These are phyloP conservation scores for Agonopterix subpropinquella DNA, from an alignment of 2,888 invertebrate genomes.

Conservation along the genomic window DNA sequence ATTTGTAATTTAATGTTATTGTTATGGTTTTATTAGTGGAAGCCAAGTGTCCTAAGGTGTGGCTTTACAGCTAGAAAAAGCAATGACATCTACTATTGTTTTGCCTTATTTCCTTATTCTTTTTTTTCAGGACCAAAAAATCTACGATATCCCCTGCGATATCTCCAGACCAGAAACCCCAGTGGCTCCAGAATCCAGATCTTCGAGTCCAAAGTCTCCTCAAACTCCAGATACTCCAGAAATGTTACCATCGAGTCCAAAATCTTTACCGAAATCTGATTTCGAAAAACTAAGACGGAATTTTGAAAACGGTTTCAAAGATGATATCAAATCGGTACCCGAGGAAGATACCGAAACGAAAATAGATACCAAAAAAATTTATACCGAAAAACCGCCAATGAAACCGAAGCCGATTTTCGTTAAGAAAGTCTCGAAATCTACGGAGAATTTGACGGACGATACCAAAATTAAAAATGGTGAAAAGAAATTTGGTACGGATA, in stretches of 20 bases:
- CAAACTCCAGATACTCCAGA: background rate
- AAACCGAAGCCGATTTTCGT: constrained; percentile 35
- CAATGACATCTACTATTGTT: too few species aligned
- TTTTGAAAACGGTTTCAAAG: constrained; percentile 39
- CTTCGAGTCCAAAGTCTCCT: background rate
- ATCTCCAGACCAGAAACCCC: constrained; percentile 28
- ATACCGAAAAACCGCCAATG: constrained; percentile 19
- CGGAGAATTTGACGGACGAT: constrained; percentile 29
- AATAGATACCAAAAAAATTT: background rate
- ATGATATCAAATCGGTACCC: background rate
- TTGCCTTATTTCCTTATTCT: background rate
- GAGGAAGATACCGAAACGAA: constrained; percentile 9
- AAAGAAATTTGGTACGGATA: constrained; percentile 39
- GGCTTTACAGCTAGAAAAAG: too few species aligned
- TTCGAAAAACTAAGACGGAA: constrained; percentile 49
- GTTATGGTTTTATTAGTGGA: too few species aligned
- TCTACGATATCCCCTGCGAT: constrained; percentile 59
- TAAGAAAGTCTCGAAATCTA: constrained; percentile 26
- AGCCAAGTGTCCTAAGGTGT: too few species aligned
- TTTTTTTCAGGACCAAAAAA: constrained; percentile 46
- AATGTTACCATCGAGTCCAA: constrained; percentile 1
- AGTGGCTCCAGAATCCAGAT: constrained; percentile 11
- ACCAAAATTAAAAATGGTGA: constrained; percentile 20
- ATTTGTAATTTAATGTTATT: too few species aligned
- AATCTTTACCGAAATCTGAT: constrained; percentile 25